phyloP scores from a whole-genome alignment of 2,113 vertebrate species.

The Alethe diademata region DNA sequence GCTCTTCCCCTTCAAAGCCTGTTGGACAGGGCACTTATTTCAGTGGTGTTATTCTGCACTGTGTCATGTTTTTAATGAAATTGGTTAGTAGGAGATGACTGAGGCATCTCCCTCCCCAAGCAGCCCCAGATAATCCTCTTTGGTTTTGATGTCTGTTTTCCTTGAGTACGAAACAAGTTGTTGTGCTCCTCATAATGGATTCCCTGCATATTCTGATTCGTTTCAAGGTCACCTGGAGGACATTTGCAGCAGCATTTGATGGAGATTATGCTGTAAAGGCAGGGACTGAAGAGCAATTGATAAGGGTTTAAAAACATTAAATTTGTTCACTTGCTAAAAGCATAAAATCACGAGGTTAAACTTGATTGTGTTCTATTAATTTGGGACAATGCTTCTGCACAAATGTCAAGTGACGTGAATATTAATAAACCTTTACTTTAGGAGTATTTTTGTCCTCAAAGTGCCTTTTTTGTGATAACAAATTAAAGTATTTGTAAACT shows the following conservation, averaged over 20 bases:
- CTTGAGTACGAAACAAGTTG: background rate
- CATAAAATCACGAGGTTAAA: conserved; percentile 9
- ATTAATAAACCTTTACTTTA: conserved; percentile 25
- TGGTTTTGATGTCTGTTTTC: background rate
- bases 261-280: conserved; percentile 30
- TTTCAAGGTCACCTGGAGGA: conserved; percentile 55
- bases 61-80: background rate
- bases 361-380: background rate
- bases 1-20: background rate
- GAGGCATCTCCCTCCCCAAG: background rate
- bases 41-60: background rate
- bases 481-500: background rate
- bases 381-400: background rate
- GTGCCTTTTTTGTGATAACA: background rate
- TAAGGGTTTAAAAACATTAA: conserved; percentile 35
- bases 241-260: conserved; percentile 9
- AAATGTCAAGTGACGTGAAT: conserved; percentile 46
- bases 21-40: background rate
- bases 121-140: background rate
- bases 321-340: background rate
- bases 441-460: background rate
- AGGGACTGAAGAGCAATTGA: conserved; percentile 44
- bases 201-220: background rate
- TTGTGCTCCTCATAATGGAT: background rate
- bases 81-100: background rate